Evolutionary conservation across 2,113 vertebrate species (phyloP).

Genomic region (Pyrgilauda ruficollis): DNA sequence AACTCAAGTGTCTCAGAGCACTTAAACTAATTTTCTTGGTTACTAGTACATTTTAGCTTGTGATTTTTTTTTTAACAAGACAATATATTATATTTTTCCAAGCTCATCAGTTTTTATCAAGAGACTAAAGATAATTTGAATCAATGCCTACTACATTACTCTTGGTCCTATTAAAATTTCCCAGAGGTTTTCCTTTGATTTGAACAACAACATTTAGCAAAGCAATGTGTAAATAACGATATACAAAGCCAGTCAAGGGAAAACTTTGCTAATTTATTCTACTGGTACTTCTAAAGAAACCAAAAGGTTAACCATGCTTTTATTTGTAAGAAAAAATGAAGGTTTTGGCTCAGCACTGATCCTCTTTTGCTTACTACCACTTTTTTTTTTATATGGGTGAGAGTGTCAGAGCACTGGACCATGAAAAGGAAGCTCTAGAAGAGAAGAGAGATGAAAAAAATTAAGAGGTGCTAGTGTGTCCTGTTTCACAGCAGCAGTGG

Average conservation of each 20-base stretch:
- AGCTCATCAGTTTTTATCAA: constrained; percentile 16
- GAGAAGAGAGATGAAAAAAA: not conserved
- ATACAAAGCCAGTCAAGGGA: not conserved
- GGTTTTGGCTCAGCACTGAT: not conserved
- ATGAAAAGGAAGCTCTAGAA: not conserved
- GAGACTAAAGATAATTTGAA: not conserved
- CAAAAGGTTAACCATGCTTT: not conserved
- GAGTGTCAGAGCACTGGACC: not conserved
- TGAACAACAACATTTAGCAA: not conserved
- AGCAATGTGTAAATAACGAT: not conserved
- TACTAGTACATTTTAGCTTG: not conserved
- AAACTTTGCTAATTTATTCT: not conserved
- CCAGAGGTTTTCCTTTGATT: not conserved
- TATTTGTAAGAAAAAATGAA: not conserved
- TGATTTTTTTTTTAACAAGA: not conserved
- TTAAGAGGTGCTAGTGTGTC: not conserved
- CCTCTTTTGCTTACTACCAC: not conserved
- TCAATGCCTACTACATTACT: not conserved
- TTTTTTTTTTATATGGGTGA: not conserved
- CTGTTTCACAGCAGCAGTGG: not conserved
- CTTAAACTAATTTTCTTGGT: not conserved
- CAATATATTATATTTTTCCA: not conserved
- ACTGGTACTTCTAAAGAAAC: not conserved
- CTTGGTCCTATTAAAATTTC: not conserved
- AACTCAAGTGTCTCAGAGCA: not conserved